These are phyloP conservation scores for Melikaiella ostensackeni DNA, from an alignment of 2,888 invertebrate species.

Conservation along the genomic window DNA sequence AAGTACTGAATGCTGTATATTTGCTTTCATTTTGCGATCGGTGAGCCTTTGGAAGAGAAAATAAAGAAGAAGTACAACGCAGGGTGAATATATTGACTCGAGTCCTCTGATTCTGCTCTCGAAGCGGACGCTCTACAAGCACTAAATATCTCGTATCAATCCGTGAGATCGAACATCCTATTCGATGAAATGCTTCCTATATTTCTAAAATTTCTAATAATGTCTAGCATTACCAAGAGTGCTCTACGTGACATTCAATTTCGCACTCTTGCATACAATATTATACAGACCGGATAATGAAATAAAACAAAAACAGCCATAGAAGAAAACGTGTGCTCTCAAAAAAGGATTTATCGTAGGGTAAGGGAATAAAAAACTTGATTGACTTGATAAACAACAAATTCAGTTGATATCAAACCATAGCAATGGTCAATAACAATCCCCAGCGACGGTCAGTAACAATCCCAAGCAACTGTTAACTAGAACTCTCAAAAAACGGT, in stretches of 20 bases:
- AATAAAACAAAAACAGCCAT: too few relatives aligned
- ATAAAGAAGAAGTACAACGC: background rate
- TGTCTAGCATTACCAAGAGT: background rate
- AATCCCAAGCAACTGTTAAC: too few relatives aligned
- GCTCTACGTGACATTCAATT: background rate
- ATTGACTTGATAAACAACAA: too few relatives aligned
- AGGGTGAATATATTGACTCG: constrained; percentile 12
- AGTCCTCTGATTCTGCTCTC: background rate
- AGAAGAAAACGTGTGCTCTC: too few relatives aligned
- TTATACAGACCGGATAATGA: too few relatives aligned
- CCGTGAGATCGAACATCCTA: background rate
- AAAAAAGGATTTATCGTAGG: too few relatives aligned
- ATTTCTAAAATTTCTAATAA: background rate
- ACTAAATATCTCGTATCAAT: constrained; percentile 3
- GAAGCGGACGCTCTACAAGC: background rate
- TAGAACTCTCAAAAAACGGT: too few relatives aligned
- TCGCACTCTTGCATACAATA: background rate
- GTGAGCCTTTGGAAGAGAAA: background rate
- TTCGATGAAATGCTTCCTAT: background rate
- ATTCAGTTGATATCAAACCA: too few relatives aligned
- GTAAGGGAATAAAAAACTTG: too few relatives aligned
- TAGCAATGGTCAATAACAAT: too few relatives aligned
- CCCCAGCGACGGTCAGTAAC: too few relatives aligned
- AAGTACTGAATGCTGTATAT: background rate
- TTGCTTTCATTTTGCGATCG: constrained; percentile 1